A percentile compares a stretch with the other conserved stretches of the same genome.
Conservation (phyloP, 2,797 vertebrate genomes). For the Tragopan temminckii region DNA sequence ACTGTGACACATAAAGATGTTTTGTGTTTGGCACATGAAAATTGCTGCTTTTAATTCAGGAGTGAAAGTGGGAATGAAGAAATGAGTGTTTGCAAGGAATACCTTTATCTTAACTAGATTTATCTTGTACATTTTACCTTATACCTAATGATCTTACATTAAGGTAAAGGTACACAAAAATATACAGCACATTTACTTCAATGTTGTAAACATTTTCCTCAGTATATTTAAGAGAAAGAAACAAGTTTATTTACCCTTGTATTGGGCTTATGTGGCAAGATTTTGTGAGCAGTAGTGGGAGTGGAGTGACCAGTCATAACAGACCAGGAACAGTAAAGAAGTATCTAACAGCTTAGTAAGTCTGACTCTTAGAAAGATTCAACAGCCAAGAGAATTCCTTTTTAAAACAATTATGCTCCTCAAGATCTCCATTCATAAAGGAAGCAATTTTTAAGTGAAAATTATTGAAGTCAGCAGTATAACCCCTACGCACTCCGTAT, state of each 20-base stretch:
- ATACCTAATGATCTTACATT: neutral
- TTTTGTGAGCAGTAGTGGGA: neutral
- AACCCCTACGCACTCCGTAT: neutral
- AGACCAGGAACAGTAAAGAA: conserved; percentile 8
- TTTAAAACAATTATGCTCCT: conserved; percentile 16
- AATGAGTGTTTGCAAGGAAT: neutral
- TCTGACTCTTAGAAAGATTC: conserved; percentile 8
- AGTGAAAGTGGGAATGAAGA: neutral
- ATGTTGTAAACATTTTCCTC: neutral
- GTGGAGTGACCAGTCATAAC: neutral
- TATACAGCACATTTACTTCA: neutral
- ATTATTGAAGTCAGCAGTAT: conserved; percentile 18
- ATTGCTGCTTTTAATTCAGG: neutral
- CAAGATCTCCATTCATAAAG: conserved; percentile 22
- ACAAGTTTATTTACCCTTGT: conserved; percentile 35
- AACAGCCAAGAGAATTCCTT: neutral
- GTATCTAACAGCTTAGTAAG: neutral
- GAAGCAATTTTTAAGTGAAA: conserved; percentile 22
- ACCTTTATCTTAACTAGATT: neutral
- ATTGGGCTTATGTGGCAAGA: neutral
- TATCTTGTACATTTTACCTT: neutral
- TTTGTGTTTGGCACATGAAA: neutral
- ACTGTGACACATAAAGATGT: neutral
- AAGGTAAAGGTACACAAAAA: neutral
- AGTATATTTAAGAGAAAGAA: neutral